phyloP scores from a whole-genome alignment of 2,113 vertebrate species.

The Chionodraco myersi region DNA sequence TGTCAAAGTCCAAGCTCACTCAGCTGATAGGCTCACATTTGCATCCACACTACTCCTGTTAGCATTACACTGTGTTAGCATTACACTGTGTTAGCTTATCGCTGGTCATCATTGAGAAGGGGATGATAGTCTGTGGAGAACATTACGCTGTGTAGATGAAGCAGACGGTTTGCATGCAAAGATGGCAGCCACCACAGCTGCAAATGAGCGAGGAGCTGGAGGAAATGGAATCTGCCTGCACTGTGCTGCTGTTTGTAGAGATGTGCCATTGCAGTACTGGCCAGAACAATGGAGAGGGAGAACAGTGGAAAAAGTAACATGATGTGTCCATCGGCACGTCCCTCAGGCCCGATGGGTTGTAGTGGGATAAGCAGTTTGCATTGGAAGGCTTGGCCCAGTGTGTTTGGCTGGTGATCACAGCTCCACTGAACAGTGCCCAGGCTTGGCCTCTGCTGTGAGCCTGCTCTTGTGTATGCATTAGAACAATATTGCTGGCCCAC shows the following conservation, averaged over 20 bases:
- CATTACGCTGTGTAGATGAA: neutral
- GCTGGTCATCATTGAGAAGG: neutral
- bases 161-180: slow-evolving; percentile 5
- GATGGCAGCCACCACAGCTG: slow-evolving; percentile 47
- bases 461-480: slow-evolving; percentile 25
- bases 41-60: slow-evolving; percentile 2
- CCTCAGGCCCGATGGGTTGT: slow-evolving; percentile 18
- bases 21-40: slow-evolving; percentile 2
- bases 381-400: slow-evolving; percentile 42
- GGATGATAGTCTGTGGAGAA: neutral
- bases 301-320: slow-evolving; percentile 39
- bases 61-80: neutral
- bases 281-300: slow-evolving; percentile 40
- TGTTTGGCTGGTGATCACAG: slow-evolving; percentile 53
- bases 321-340: slow-evolving; percentile 51
- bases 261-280: slow-evolving; percentile 27
- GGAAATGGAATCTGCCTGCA: slow-evolving; percentile 49
- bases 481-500: slow-evolving; percentile 40
- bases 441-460: slow-evolving; percentile 24
- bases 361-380: slow-evolving; percentile 45
- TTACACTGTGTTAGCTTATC: neutral
- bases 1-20: slow-evolving; percentile 61
- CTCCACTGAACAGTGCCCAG: slow-evolving; percentile 16
- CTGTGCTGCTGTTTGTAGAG: slow-evolving; percentile 45
- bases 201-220: slow-evolving; percentile 44